Conservation (phyloP, 2,888 invertebrate species). For the Thecophora atra region DNA sequence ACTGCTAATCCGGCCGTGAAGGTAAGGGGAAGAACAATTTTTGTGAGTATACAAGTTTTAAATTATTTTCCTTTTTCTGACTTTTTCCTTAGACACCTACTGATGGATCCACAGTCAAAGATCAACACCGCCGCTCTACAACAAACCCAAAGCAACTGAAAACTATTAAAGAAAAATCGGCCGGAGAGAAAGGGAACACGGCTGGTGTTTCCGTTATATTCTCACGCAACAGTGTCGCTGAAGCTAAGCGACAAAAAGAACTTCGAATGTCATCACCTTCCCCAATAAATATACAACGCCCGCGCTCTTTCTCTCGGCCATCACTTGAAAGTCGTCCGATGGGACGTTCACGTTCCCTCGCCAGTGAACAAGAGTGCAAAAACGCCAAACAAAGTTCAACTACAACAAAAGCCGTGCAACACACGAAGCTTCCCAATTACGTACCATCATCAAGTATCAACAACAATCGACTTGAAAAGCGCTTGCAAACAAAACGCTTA, state of each 20-base stretch:
- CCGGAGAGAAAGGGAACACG: constrained; percentile 48
- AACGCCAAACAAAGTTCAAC: constrained; percentile 41
- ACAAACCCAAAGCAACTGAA: constrained; percentile 61
- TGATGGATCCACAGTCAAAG: constrained; percentile 66
- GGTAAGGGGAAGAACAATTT: constrained; percentile 48
- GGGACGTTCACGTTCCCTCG: constrained; percentile 56
- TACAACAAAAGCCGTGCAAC: background rate
- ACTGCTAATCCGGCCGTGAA: constrained; percentile 71
- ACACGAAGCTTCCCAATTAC: constrained; percentile 47
- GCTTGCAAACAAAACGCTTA: constrained; percentile 55
- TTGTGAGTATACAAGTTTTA: background rate
- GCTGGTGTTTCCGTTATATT: constrained; percentile 49
- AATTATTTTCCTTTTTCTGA: background rate
- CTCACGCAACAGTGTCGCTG: constrained; percentile 55
- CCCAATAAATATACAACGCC: constrained; percentile 42
- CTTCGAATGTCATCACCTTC: constrained; percentile 50
- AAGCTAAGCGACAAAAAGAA: constrained; percentile 55
- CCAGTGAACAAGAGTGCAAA: constrained; percentile 51
- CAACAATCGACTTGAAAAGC: constrained; percentile 49
- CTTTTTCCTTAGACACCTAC: constrained; percentile 66
- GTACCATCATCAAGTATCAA: constrained; percentile 56
- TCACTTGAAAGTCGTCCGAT: constrained; percentile 61
- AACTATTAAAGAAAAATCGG: constrained; percentile 63
- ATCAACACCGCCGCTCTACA: constrained; percentile 61
- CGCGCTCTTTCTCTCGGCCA: constrained; percentile 61